A percentile compares a stretch with the other conserved stretches of the same genome.
phyloP scores from a whole-genome alignment of 2,113 vertebrate genomes.

The Macroglossus sobrinus region DNA sequence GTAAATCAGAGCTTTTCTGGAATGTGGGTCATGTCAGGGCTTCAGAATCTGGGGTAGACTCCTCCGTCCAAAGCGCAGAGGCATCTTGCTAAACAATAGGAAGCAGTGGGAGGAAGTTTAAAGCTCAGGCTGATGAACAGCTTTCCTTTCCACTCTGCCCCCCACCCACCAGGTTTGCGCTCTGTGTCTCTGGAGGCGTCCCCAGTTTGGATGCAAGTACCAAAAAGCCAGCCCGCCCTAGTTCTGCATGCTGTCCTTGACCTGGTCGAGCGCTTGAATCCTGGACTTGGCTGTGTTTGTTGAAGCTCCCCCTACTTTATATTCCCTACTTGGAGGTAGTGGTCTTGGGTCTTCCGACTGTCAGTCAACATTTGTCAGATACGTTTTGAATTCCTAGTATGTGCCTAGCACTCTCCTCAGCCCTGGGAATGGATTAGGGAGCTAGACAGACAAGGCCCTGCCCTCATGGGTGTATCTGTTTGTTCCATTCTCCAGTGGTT shows the following conservation, averaged over 20 bases:
- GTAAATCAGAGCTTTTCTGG: neutral
- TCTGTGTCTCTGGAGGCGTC: neutral
- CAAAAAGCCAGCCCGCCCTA: neutral
- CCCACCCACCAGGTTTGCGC: neutral
- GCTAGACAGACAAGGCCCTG: neutral
- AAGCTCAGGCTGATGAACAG: neutral
- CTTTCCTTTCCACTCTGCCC: neutral
- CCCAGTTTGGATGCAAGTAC: neutral
- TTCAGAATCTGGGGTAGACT: neutral
- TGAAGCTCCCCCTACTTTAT: neutral
- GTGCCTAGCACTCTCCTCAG: neutral
- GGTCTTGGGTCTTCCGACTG: neutral
- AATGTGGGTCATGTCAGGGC: neutral
- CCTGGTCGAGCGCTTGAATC: neutral
- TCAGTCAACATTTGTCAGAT: neutral
- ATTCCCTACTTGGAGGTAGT: neutral
- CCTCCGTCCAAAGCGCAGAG: neutral
- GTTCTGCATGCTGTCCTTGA: neutral
- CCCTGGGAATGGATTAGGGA: neutral
- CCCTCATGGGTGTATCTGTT: neutral
- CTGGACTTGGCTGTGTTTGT: neutral
- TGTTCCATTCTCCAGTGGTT: neutral
- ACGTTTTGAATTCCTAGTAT: neutral
- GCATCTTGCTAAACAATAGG: neutral
- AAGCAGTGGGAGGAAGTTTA: neutral